Evolutionary conservation across 2,888 invertebrate species (phyloP), one percentile per base, ranked within the genome.

Genomic region (Zhengitettix transpicula): DNA sequence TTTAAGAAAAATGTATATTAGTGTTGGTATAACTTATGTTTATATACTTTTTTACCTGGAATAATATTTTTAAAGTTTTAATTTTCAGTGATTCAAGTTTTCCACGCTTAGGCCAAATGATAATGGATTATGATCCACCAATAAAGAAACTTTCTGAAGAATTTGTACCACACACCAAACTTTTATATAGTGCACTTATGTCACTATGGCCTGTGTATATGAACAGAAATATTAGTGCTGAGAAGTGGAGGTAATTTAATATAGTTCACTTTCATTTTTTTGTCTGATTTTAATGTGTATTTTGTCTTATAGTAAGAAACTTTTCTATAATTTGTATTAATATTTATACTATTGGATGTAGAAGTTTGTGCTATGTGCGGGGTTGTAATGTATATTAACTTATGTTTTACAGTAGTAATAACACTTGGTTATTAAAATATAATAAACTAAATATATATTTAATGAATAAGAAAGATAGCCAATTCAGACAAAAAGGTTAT

Each of bases 81-180:
- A 42, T 40, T 64, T 65, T 41, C 64, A 75, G 89, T 59, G 95
- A 95, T 73, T 80, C 84, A 15, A 93, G 90, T 69, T 99, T 98
- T 73, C 98, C 98, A 8, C 81, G 98, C 14, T 78, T 99, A 56
- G 99, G 98, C 0, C 96, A 95, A 74, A 85, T 99, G 87, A 96
- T 99, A 64, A 84, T 97, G 67, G 99, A 99, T 70, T 99, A 98
- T 74, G 97, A 98, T 73, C 82, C 88, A 52, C 98, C 99, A 0
- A 74, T 98, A 62, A 95, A 91, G 71, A 98, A 96, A 70, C 77
- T 99, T 0, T 87, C 92, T 0, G 98, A 99, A 71, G 99, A 99
- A 73, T 97, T 99, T 74, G 84, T 90, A 44, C 95, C 97, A 0
- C 96, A 99, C 72, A 85, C 91, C 58, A 88, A 94, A 70, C 74